phyloP scores from a whole-genome alignment of 2,113 vertebrate genomes.

The Epinephelus lanceolatus region DNA sequence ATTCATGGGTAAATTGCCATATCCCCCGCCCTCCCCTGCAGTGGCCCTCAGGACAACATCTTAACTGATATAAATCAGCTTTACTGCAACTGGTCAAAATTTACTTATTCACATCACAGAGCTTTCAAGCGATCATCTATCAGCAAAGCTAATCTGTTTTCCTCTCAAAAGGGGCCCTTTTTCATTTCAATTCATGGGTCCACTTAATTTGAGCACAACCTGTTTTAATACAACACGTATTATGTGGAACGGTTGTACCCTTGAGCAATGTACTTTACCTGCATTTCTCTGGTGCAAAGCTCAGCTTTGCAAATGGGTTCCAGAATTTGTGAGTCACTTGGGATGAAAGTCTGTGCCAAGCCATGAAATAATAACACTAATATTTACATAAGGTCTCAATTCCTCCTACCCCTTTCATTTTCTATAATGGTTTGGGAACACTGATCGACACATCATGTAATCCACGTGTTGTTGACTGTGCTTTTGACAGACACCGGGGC shows the following conservation, averaged over 20 bases:
- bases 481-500: slow-evolving; percentile 40
- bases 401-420: slow-evolving; percentile 48
- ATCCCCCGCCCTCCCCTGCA: slow-evolving; percentile 56
- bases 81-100: slow-evolving; percentile 82
- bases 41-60: slow-evolving; percentile 68
- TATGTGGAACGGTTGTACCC: slow-evolving; percentile 81
- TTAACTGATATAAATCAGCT: slow-evolving; percentile 83
- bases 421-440: slow-evolving; percentile 38
- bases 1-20: slow-evolving; percentile 78
- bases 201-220: slow-evolving; percentile 80
- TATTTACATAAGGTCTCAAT: slow-evolving; percentile 78
- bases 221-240: slow-evolving; percentile 80
- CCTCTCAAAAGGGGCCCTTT: slow-evolving; percentile 71
- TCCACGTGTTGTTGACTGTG: slow-evolving; percentile 40
- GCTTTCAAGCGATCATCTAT: slow-evolving; percentile 83
- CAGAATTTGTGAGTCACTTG: slow-evolving; percentile 75
- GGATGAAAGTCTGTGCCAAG: slow-evolving; percentile 75
- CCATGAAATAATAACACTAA: slow-evolving; percentile 80
- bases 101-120: slow-evolving; percentile 80
- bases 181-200: slow-evolving; percentile 79
- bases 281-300: slow-evolving; percentile 65
- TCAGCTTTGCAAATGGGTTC: slow-evolving; percentile 73
- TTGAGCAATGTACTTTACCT: slow-evolving; percentile 81
- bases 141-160: slow-evolving; percentile 82
- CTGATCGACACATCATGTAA: slow-evolving; percentile 40